Percentiles rank a stretch among this genome's conserved stretches.
phyloP scores from a whole-genome alignment of 92 coral and sea anemone species.

The Zoanthus solanderi region DNA sequence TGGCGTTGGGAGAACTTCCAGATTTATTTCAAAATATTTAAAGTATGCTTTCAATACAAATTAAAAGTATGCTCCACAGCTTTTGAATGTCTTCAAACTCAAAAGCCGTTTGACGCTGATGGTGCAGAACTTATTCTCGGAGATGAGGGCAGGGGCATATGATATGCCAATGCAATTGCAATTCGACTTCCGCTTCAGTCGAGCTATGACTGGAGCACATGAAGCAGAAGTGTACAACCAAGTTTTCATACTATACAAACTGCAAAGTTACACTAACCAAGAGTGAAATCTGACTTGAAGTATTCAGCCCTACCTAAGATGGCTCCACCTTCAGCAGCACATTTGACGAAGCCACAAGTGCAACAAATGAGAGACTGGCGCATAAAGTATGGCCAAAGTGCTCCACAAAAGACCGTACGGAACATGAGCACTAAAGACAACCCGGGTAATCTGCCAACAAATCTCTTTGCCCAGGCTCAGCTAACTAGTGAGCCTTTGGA shows the following conservation, averaged over 20 bases:
- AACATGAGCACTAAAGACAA: too few relatives aligned
- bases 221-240: conserved; percentile 47
- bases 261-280: conserved; percentile 43
- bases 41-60: too few relatives aligned
- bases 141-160: not conserved
- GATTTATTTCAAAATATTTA: too few relatives aligned
- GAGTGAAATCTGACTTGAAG: conserved; percentile 15
- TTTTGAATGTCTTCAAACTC: too few relatives aligned
- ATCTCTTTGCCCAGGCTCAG: too few relatives aligned
- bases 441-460: too few relatives aligned
- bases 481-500: too few relatives aligned
- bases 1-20: too few relatives aligned
- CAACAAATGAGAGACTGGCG: too few relatives aligned
- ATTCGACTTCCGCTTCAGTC: conserved; percentile 49
- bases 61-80: too few relatives aligned
- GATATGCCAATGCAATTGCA: not conserved
- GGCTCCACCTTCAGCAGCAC: conserved; percentile 33
- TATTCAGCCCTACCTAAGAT: conserved; percentile 33
- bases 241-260: conserved; percentile 33
- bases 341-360: conserved; percentile 6
- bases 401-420: too few relatives aligned
- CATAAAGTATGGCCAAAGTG: too few relatives aligned
- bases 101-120: not conserved
- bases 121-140: conserved; percentile 17
- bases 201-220: conserved; percentile 42